These are phyloP conservation scores for Teleopsis dalmanni DNA, from an alignment of 1,140 invertebrate genomes.

Conservation along the genomic window DNA sequence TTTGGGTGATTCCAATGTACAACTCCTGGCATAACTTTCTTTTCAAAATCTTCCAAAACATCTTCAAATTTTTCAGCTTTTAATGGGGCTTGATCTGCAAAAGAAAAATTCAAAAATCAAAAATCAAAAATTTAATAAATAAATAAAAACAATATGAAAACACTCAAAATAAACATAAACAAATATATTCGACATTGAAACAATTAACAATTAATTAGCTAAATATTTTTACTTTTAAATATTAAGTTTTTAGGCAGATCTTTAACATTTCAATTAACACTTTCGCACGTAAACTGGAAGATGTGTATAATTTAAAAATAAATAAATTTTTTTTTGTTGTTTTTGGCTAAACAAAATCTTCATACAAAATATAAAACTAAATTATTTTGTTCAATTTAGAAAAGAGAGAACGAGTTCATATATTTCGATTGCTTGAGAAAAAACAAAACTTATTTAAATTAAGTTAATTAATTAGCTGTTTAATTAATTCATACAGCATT, in stretches of 20 bases:
- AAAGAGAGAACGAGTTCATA: too few relatives aligned
- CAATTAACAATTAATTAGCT: background rate
- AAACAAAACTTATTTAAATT: too few relatives aligned
- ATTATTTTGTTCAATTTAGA: too few relatives aligned
- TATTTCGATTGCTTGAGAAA: too few relatives aligned
- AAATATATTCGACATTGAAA: background rate
- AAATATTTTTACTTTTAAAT: constrained; percentile 3
- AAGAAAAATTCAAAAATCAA: constrained; percentile 3
- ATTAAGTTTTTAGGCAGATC: background rate
- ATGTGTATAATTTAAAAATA: too few relatives aligned
- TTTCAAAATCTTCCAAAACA: constrained; percentile 84
- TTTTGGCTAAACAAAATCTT: too few relatives aligned
- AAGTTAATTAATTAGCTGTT: too few relatives aligned
- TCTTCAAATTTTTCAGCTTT: constrained; percentile 75
- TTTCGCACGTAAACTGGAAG: too few relatives aligned
- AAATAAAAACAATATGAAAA: constrained; percentile 9
- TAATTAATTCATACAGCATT: too few relatives aligned
- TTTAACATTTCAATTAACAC: constrained; percentile 9
- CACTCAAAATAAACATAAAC: background rate
- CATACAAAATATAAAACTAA: too few relatives aligned
- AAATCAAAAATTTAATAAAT: constrained; percentile 1
- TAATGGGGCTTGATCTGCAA: constrained; percentile 65
- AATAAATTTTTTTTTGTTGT: too few relatives aligned
- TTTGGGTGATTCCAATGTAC: constrained; percentile 96
- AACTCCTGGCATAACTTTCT: constrained; percentile 87